Conservation (phyloP, 1,140 invertebrate species). For the Cherax destructor region DNA sequence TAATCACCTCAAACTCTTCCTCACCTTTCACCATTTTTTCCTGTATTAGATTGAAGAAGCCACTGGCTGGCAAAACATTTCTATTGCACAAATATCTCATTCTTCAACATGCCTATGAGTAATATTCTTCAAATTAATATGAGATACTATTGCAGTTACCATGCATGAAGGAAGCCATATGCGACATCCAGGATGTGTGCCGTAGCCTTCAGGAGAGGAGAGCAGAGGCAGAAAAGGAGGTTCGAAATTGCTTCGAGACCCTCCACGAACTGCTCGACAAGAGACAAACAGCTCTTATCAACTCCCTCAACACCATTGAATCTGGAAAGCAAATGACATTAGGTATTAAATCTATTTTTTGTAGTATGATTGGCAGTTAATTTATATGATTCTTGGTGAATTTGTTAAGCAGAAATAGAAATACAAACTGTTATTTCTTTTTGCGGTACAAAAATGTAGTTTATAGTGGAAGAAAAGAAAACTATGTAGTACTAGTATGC, state of each 20-base stretch:
- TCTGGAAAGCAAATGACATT: constrained; percentile 76
- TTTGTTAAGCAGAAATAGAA: no score
- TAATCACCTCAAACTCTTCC: no score
- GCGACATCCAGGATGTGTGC: constrained; percentile 74
- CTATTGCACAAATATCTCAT: no score
- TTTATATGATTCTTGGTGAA: neutral
- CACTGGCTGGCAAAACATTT: no score
- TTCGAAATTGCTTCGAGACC: constrained; percentile 75
- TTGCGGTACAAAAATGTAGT: no score
- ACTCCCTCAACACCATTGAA: constrained; percentile 76
- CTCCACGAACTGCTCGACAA: constrained; percentile 75
- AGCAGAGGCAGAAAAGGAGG: constrained; percentile 74
- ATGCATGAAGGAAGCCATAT: constrained; percentile 76
- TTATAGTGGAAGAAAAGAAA: no score
- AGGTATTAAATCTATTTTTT: constrained; percentile 31
- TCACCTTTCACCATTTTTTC: no score
- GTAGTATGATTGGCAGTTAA: neutral
- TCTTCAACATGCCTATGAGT: no score
- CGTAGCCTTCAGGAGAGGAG: constrained; percentile 74
- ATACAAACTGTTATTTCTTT: no score
- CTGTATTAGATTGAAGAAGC: no score
- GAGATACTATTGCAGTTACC: constrained; percentile 73
- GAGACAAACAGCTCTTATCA: constrained; percentile 75
- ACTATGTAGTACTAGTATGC: no score
- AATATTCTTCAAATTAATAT: neutral